A percentile compares a stretch with the other conserved stretches of the same genome.
Conservation (phyloP, 2,797 vertebrate genomes). For the Pipistrellus kuhlii region DNA sequence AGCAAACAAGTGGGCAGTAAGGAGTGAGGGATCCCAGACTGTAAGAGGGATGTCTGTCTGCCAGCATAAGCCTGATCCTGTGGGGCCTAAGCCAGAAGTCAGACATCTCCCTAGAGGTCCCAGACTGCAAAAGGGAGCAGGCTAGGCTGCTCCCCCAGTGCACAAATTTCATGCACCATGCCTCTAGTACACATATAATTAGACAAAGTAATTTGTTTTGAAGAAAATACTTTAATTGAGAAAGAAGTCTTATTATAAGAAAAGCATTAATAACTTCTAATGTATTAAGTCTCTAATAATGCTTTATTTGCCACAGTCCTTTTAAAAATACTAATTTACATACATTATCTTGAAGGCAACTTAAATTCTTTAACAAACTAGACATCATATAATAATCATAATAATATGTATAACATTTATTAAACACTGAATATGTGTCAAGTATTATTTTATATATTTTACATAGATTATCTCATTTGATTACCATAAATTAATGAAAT, state of each 20-base stretch:
- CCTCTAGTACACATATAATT: slow-evolving; percentile 60
- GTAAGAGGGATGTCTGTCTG: too few relatives aligned
- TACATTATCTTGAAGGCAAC: slow-evolving; percentile 38
- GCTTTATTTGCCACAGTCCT: background rate
- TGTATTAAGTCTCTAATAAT: slow-evolving; percentile 34
- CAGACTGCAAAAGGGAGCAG: too few relatives aligned
- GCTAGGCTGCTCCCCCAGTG: too few relatives aligned
- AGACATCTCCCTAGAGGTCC: too few relatives aligned
- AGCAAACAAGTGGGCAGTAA: too few relatives aligned
- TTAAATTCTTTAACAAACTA: slow-evolving; percentile 37
- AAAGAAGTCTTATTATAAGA: slow-evolving; percentile 25
- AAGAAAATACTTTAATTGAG: slow-evolving; percentile 53
- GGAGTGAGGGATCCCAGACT: too few relatives aligned
- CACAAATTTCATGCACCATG: too few relatives aligned
- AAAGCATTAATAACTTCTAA: slow-evolving; percentile 61
- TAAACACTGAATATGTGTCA: background rate
- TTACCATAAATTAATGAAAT: slow-evolving; percentile 28
- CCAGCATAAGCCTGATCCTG: too few relatives aligned
- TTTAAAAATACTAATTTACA: slow-evolving; percentile 39
- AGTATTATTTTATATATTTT: background rate
- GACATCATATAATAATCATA: background rate
- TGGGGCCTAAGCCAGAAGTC: too few relatives aligned
- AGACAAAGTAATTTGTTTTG: slow-evolving; percentile 57
- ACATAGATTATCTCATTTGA: background rate
- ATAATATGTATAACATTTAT: background rate